Percentiles rank a stretch among this genome's conserved stretches.
Conservation (phyloP, 2,113 vertebrate species). For the Periophthalmus modestus region DNA sequence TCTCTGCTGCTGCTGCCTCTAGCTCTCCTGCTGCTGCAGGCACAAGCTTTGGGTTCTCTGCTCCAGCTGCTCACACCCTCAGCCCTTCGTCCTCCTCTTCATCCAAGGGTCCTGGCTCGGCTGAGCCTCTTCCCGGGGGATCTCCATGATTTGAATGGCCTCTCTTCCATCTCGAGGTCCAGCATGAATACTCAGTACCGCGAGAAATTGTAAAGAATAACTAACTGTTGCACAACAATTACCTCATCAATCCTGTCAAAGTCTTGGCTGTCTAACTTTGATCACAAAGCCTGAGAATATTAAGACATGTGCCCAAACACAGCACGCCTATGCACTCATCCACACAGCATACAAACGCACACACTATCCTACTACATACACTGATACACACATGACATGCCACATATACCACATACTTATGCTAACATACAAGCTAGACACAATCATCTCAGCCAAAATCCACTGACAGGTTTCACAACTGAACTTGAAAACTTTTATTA, state of each 20-base stretch:
- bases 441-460: slow-evolving; percentile 80
- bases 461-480: slow-evolving; percentile 75
- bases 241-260: slow-evolving; percentile 78
- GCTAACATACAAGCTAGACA: slow-evolving; percentile 72
- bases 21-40: slow-evolving; percentile 65
- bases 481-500: slow-evolving; percentile 80
- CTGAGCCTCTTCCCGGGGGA: slow-evolving; percentile 71
- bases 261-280: slow-evolving; percentile 70
- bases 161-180: slow-evolving; percentile 41
- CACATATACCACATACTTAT: slow-evolving; percentile 26
- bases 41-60: slow-evolving; percentile 67
- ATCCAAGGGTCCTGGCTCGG: slow-evolving; percentile 75
- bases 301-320: slow-evolving; percentile 40
- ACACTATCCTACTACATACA: slow-evolving; percentile 25
- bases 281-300: slow-evolving; percentile 62
- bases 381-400: slow-evolving; percentile 13
- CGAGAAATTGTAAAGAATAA: slow-evolving; percentile 63
- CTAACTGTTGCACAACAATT: slow-evolving; percentile 81
- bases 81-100: slow-evolving; percentile 74
- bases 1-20: slow-evolving; percentile 43
- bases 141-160: slow-evolving; percentile 72
- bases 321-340: slow-evolving; percentile 66
- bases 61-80: slow-evolving; percentile 65
- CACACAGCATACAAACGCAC: slow-evolving; percentile 27
- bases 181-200: slow-evolving; percentile 66